Conservation (phyloP, 1,140 invertebrate species). For the Diplogasteroides magnus region DNA sequence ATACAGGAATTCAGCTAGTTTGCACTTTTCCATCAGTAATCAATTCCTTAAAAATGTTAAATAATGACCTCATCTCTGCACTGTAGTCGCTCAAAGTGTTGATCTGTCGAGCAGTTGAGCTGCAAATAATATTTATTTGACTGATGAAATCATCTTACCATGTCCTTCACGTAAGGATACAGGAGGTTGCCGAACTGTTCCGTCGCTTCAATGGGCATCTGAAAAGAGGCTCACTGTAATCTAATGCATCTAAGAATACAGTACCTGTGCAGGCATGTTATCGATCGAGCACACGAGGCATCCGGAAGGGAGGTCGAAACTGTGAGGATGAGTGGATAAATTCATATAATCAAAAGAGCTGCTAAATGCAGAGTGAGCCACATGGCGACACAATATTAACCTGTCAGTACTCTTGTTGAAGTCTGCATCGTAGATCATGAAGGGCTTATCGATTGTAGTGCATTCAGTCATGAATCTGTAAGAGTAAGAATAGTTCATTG, state of each 20-base stretch:
- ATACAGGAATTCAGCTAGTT: too few relatives aligned
- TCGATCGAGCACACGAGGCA: slow-evolving; percentile 97
- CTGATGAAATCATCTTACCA: slow-evolving; percentile 59
- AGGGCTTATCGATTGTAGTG: slow-evolving; percentile 97
- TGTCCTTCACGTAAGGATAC: slow-evolving; percentile 79
- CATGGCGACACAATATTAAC: slow-evolving; percentile 36
- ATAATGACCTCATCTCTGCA: slow-evolving; percentile 47
- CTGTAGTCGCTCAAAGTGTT: slow-evolving; percentile 44
- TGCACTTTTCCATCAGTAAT: too few relatives aligned
- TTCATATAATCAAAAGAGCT: too few relatives aligned
- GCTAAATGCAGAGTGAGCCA: too few relatives aligned
- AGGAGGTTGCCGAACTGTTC: slow-evolving; percentile 93
- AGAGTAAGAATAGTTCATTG: too few relatives aligned
- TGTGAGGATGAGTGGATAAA: too few relatives aligned
- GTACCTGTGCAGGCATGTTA: slow-evolving; percentile 99
- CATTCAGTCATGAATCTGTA: slow-evolving; percentile 99
- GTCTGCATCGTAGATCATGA: slow-evolving; percentile 96
- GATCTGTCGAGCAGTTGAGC: slow-evolving; percentile 62
- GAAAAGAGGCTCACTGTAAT: too few relatives aligned
- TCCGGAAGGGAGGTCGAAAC: slow-evolving; percentile 61
- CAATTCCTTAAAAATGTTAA: too few relatives aligned
- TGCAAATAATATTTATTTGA: slow-evolving; percentile 42
- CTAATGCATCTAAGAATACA: too few relatives aligned
- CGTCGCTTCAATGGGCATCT: slow-evolving; percentile 86
- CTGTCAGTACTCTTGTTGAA: slow-evolving; percentile 91